Conservation (phyloP, 2,888 invertebrate species). For the Netelia virgata region DNA sequence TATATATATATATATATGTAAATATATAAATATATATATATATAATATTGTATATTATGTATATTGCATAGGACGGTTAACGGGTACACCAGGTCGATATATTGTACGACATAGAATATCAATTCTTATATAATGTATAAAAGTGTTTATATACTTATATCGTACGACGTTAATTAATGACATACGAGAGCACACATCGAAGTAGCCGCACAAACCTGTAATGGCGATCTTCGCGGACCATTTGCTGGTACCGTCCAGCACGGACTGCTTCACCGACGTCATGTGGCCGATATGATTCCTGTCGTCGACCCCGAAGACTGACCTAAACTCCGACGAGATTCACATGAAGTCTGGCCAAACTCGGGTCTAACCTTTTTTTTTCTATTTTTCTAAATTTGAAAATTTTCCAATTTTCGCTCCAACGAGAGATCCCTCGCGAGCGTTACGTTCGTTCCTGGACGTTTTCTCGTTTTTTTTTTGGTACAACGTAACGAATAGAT, state of each 20-base stretch:
- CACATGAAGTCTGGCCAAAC: constrained; percentile 77
- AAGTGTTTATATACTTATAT: constrained; percentile 56
- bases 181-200: constrained; percentile 71
- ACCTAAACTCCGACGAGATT: constrained; percentile 88
- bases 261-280: constrained; percentile 99
- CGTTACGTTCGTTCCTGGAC: background rate
- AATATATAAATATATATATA: background rate
- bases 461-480: background rate
- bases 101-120: constrained; percentile 35
- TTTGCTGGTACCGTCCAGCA: constrained; percentile 99
- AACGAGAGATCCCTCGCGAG: background rate
- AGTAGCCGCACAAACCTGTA: constrained; percentile 94
- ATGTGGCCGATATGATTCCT: constrained; percentile 98
- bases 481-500: background rate
- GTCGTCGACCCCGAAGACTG: constrained; percentile 97
- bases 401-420: background rate
- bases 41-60: constrained; percentile 45
- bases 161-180: constrained; percentile 35
- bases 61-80: constrained; percentile 13
- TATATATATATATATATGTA: constrained; percentile 20
- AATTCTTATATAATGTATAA: constrained; percentile 50
- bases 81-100: constrained; percentile 35
- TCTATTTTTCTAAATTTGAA: constrained; percentile 5
- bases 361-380: constrained; percentile 21
- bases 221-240: constrained; percentile 99